Conservation (phyloP, 2,113 vertebrate genomes). For the Emydocephalus ijimae region DNA sequence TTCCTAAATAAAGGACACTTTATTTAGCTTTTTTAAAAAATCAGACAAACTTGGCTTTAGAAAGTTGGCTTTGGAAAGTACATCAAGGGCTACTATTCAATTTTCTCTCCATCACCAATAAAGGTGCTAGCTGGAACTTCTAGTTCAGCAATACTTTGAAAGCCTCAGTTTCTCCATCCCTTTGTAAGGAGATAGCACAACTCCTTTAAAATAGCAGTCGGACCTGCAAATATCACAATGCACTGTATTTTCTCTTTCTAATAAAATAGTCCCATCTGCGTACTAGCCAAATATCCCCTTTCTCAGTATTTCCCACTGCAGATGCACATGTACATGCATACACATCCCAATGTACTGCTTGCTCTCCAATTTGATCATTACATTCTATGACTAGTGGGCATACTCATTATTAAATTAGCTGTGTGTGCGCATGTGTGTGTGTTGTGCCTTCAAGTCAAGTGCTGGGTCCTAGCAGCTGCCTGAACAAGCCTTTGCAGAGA, state of each 20-base stretch:
- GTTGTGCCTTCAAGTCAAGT: neutral
- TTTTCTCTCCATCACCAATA: neutral
- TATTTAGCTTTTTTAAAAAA: neutral
- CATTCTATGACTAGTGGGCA: no score
- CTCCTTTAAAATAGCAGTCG: neutral
- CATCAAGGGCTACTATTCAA: neutral
- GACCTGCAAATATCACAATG: neutral
- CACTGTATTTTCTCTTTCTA: neutral
- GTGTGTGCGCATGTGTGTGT: neutral
- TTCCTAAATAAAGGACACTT: neutral
- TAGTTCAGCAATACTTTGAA: neutral
- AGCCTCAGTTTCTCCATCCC: neutral
- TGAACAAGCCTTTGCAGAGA: neutral
- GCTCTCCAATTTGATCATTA: neutral
- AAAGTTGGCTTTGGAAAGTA: neutral
- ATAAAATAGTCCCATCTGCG: neutral
- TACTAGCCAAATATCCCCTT: neutral
- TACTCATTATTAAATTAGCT: neutral
- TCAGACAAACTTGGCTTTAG: neutral
- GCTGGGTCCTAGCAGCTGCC: neutral
- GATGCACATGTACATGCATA: neutral
- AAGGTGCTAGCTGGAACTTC: neutral
- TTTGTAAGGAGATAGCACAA: neutral
- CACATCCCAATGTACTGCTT: neutral
- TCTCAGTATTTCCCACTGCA: neutral